These are phyloP conservation scores for Phenganax subtilis DNA, from an alignment of 92 coral and sea anemone genomes.

Conservation along the genomic window DNA sequence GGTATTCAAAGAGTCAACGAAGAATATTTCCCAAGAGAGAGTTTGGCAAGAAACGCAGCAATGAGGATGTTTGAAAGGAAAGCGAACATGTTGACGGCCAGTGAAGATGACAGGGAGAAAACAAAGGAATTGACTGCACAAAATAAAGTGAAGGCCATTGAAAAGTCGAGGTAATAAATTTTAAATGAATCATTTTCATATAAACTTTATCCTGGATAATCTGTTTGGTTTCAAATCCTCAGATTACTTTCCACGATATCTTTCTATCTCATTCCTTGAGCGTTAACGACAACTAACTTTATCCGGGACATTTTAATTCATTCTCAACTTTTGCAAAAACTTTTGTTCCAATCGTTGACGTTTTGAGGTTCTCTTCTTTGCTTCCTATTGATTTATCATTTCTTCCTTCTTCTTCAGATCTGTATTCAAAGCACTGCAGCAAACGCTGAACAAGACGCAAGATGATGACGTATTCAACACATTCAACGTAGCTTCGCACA, in stretches of 20 bases:
- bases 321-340: too few relatives aligned
- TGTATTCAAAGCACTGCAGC: slow-evolving; percentile 20
- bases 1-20: slow-evolving; percentile 30
- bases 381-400: not conserved
- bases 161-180: slow-evolving; percentile 31
- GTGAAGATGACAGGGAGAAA: not conserved
- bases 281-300: not conserved
- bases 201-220: not conserved
- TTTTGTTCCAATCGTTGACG: too few relatives aligned
- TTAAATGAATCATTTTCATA: not conserved
- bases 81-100: not conserved
- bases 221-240: not conserved
- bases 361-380: too few relatives aligned
- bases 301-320: not conserved
- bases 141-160: slow-evolving; percentile 22
- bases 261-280: not conserved
- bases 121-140: not conserved
- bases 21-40: slow-evolving; percentile 31
- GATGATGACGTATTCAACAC: slow-evolving; percentile 21
- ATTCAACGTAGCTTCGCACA: slow-evolving; percentile 37
- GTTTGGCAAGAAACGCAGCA: slow-evolving; percentile 17
- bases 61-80: slow-evolving; percentile 2
- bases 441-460: slow-evolving; percentile 4
- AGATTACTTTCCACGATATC: not conserved
- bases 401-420: not conserved